Percentiles rank a stretch among this genome's conserved stretches.
Evolutionary conservation across 2,797 vertebrate species (phyloP).

Genomic region (Phylloscopus collybita): DNA sequence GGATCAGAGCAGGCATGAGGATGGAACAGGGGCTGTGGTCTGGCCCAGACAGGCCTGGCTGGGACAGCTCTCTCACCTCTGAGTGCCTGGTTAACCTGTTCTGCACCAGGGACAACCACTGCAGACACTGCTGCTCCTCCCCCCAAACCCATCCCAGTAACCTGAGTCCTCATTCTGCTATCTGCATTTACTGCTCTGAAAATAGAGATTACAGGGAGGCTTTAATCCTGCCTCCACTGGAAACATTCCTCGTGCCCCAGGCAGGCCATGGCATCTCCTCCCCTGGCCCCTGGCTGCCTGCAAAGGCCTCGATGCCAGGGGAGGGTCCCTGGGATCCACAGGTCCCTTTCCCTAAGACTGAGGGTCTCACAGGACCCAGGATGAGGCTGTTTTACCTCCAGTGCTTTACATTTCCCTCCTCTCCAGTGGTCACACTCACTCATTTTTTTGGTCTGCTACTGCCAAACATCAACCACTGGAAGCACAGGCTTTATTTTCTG

Average conservation of each 20-base stretch:
- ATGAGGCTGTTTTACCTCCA: not conserved
- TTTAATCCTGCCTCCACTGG: conserved; percentile 50
- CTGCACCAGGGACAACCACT: not conserved
- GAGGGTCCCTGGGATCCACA: not conserved
- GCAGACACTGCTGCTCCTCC: not conserved
- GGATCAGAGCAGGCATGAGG: not conserved
- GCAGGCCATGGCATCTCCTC: not conserved
- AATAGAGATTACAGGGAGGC: conserved; percentile 42
- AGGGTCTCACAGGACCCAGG: not conserved
- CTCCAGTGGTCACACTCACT: not conserved
- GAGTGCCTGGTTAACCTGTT: not conserved
- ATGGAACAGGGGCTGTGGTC: not conserved
- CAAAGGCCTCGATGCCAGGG: not conserved
- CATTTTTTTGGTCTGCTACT: not conserved
- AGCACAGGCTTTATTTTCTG: not conserved
- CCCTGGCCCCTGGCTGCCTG: not conserved
- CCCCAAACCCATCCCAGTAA: not conserved
- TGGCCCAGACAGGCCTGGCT: not conserved
- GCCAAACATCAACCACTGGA: not conserved
- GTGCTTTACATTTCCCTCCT: not conserved
- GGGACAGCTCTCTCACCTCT: not conserved
- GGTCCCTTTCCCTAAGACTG: not conserved
- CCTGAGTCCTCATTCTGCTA: not conserved
- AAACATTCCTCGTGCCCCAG: conserved; percentile 37
- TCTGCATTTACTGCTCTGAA: conserved; percentile 30